phyloP scores from a whole-genome alignment of 2,888 invertebrate genomes.

The Orchestes rusci region DNA sequence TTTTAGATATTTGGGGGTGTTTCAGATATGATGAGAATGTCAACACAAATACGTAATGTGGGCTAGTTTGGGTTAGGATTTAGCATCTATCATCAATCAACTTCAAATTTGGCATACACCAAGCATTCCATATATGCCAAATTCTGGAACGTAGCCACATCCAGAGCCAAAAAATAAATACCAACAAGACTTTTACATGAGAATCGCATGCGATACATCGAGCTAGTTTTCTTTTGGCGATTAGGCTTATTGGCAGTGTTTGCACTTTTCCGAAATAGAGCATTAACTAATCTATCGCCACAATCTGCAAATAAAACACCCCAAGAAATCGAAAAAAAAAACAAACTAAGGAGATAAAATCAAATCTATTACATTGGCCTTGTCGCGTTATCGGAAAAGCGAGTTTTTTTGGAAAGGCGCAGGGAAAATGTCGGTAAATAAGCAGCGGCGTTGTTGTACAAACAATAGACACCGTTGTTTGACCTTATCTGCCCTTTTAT shows the following conservation, averaged over 20 bases:
- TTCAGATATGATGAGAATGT: too few species aligned
- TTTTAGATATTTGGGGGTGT: too few species aligned
- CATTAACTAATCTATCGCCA: background rate
- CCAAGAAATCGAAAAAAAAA: constrained; percentile 3
- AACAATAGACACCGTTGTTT: constrained; percentile 34
- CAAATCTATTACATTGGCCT: constrained; percentile 21
- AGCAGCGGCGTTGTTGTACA: constrained; percentile 32
- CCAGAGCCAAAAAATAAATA: constrained; percentile 11
- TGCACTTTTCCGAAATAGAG: background rate
- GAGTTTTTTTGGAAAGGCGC: constrained; percentile 21
- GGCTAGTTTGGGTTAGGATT: too few species aligned
- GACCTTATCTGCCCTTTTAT: constrained; percentile 34
- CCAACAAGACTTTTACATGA: constrained; percentile 16
- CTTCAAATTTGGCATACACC: too few species aligned
- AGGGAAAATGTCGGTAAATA: constrained; percentile 30
- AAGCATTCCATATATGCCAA: too few species aligned
- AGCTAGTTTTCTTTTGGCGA: constrained; percentile 10
- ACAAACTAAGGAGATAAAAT: constrained; percentile 11
- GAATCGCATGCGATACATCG: constrained; percentile 16
- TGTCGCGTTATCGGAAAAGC: constrained; percentile 23
- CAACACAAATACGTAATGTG: too few species aligned
- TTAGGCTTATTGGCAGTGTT: constrained; percentile 5
- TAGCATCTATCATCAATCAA: too few species aligned
- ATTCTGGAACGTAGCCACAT: constrained; percentile 8
- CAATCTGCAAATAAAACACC: constrained; percentile 1